Conservation (phyloP, 2,113 vertebrate species). For the Thomomys bottae region DNA sequence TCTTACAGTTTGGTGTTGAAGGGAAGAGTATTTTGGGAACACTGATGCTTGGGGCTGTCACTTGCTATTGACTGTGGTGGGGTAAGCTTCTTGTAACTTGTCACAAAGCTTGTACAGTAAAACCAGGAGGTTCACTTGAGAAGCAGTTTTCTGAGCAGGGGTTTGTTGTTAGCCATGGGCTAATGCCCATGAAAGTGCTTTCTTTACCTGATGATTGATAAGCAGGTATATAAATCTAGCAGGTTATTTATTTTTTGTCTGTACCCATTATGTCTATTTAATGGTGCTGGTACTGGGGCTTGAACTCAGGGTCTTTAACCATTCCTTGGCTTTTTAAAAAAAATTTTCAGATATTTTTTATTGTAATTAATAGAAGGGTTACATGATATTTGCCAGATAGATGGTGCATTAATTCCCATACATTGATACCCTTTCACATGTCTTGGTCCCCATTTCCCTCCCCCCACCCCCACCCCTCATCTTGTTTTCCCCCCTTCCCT, state of each 20-base stretch:
- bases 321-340: too few species aligned
- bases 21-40: neutral
- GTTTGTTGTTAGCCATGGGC: neutral
- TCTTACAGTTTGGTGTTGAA: neutral
- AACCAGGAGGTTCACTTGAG: neutral
- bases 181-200: neutral
- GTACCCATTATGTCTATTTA: too few species aligned
- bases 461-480: too few species aligned
- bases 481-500: too few species aligned
- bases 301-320: too few species aligned
- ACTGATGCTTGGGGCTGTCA: neutral
- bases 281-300: too few species aligned
- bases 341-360: too few species aligned
- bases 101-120: neutral
- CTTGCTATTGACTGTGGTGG: constrained; percentile 7
- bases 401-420: too few species aligned
- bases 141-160: neutral
- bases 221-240: neutral
- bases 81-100: neutral
- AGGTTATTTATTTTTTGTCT: neutral
- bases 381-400: too few species aligned
- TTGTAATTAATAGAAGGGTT: too few species aligned
- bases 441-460: too few species aligned
- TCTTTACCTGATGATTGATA: neutral
- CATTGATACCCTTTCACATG: too few species aligned